Evolutionary conservation across 2,113 vertebrate genomes (phyloP).

Genomic region (Thalassarche chlororhynchos): DNA sequence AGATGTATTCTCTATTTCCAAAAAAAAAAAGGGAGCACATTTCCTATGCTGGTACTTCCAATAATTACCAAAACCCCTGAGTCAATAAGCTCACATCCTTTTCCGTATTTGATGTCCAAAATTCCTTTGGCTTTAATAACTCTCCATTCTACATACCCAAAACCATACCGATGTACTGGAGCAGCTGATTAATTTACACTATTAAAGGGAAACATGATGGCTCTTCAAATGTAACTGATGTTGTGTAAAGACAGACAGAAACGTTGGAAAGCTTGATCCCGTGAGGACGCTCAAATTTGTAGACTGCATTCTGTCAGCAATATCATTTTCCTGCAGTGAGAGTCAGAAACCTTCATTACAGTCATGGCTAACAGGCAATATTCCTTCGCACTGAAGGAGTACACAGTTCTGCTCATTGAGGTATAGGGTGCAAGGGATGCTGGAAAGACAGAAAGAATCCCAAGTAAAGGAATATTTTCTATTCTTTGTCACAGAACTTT

Average conservation of each 20-base stretch:
- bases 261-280: background rate
- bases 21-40: background rate
- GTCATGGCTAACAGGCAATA: background rate
- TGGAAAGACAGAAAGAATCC: background rate
- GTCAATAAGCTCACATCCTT: background rate
- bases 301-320: background rate
- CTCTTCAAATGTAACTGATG: background rate
- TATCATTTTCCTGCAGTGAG: background rate
- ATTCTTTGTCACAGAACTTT: background rate
- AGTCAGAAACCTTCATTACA: background rate
- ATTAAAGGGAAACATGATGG: background rate
- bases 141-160: background rate
- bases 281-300: background rate
- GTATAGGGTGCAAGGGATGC: background rate
- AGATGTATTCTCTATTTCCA: background rate
- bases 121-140: background rate
- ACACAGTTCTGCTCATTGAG: background rate
- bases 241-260: background rate
- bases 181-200: background rate
- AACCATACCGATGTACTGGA: background rate
- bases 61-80: background rate
- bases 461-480: background rate
- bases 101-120: background rate
- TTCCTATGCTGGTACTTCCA: background rate
- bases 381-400: background rate